These are phyloP conservation scores for Mystacornis crossleyi DNA, from an alignment of 2,113 vertebrate genomes.

Conservation along the genomic window DNA sequence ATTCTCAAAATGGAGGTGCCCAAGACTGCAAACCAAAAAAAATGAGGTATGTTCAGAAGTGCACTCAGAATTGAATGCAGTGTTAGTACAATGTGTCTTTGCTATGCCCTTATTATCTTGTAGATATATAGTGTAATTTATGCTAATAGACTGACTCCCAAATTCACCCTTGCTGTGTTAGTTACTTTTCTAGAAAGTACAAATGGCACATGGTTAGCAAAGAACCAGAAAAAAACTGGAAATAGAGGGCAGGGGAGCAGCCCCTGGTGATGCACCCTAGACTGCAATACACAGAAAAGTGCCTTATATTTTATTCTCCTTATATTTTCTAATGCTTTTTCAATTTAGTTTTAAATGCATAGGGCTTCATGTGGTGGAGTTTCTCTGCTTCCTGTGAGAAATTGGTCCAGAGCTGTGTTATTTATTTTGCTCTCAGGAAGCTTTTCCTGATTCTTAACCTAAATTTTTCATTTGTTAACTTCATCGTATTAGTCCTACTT, in stretches of 20 bases:
- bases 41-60: neutral
- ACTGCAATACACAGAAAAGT: neutral
- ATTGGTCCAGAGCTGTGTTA: constrained; percentile 20
- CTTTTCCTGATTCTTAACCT: constrained; percentile 42
- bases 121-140: constrained; percentile 61
- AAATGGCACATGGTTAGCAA: neutral
- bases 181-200: constrained; percentile 55
- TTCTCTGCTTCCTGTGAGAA: constrained; percentile 13
- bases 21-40: constrained; percentile 3
- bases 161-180: constrained; percentile 65
- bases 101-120: constrained; percentile 62
- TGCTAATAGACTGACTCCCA: constrained; percentile 61
- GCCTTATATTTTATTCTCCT: neutral
- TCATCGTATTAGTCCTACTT: constrained; percentile 45
- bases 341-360: constrained; percentile 35
- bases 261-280: neutral
- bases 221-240: neutral
- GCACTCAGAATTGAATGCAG: neutral
- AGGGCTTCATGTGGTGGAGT: neutral
- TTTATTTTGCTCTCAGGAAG: constrained; percentile 44
- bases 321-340: constrained; percentile 40
- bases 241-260: neutral
- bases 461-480: constrained; percentile 53
- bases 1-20: neutral
- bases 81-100: constrained; percentile 53